Conservation (phyloP, 2,888 invertebrate genomes). For the Mythimna albipuncta region DNA sequence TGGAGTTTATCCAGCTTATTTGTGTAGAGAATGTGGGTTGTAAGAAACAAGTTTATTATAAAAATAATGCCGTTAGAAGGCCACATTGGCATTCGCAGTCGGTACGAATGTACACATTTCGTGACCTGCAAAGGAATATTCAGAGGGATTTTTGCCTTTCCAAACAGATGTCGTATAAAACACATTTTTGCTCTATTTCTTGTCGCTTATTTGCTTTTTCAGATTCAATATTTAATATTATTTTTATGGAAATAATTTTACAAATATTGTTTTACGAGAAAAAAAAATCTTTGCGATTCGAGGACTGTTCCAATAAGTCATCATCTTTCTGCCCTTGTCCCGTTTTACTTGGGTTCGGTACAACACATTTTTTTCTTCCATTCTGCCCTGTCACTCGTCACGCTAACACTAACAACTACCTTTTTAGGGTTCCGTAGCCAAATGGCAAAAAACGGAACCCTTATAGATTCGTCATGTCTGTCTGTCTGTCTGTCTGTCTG, state of each 20-base stretch:
- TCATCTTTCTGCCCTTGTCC: too few species aligned
- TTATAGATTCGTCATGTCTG: too few species aligned
- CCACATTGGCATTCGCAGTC: constrained; percentile 56
- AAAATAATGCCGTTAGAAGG: constrained; percentile 40
- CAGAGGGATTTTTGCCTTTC: constrained; percentile 30
- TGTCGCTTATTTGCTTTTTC: constrained; percentile 42
- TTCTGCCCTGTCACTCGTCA: too few species aligned
- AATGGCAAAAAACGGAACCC: too few species aligned
- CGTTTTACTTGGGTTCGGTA: too few species aligned
- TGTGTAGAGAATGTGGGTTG: background rate
- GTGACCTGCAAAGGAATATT: constrained; percentile 55
- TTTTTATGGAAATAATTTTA: constrained; percentile 16
- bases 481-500: too few species aligned
- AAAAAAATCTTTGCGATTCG: background rate
- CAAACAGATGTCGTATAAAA: constrained; percentile 56
- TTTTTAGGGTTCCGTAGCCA: too few species aligned
- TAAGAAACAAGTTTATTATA: constrained; percentile 32
- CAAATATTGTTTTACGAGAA: constrained; percentile 15
- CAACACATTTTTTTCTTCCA: too few species aligned
- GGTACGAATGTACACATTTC: constrained; percentile 48
- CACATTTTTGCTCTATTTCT: constrained; percentile 49
- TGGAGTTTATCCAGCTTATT: background rate
- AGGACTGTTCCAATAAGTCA: background rate
- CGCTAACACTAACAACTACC: too few species aligned
- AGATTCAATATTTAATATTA: constrained; percentile 45